Base-by-base conservation (phyloP, 1,140 invertebrate genomes). In the Drosophila hydei region DNA sequence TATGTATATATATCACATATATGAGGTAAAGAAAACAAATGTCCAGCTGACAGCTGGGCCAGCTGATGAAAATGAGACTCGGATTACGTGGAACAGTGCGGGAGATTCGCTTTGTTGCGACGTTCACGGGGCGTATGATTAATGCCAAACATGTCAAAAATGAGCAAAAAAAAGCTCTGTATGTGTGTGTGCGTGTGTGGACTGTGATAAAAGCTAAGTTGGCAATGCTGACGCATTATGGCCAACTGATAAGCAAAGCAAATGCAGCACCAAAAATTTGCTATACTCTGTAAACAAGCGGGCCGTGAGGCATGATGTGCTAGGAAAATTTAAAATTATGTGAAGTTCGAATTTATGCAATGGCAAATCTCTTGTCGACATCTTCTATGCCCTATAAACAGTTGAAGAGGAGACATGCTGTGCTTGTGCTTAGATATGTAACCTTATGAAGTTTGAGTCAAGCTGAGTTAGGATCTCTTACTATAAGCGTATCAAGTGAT, bases 221-320 rank as follows among this genome's bases (percentile, higher is more conserved):
- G 27, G 30, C n/a, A 38, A 23, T 58, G 62, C 40, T 72, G 70
- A 72, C 70, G 70, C 70, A 72, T 72, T 72, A 55, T 55, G 55
- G 33, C 50, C 54, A 55, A 30, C 50, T 69, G 70, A 72, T 72
- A 72, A 72, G 64, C 50, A 36, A 38, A 48, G 48, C 19, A 48
- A 68, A 68, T 60, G 42, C 63, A 58, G 14, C 16, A 18, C 25
- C n/a, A 23, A 64, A 70, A n/a, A 27, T 27, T 5, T 9, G 19
- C 0, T 11, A 65, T 62, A 70, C 65, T 50, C 59, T 63, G 30
- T 47, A 8, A 7, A 0, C 8, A n/a, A 8, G 2, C 1, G 11
- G n/a, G 5, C 2, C 11, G 23, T 4, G 12, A 16, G 16, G 3
- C 4, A 12, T 36, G 18, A 14, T 38, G 12, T 3, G 6, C 30